Conservation (phyloP, 2,113 vertebrate genomes). For the Actenoides hombroni region DNA sequence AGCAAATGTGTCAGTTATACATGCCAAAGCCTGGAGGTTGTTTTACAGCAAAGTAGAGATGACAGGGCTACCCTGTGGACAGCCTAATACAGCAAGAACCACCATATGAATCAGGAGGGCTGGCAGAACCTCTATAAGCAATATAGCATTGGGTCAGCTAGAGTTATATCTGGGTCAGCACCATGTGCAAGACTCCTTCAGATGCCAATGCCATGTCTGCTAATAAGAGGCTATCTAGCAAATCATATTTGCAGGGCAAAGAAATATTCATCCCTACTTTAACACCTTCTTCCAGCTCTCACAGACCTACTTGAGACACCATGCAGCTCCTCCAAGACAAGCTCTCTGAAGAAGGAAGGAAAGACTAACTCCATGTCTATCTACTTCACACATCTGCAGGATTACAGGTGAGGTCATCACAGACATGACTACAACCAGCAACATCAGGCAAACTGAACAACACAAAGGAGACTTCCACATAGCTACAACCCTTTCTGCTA, state of each 20-base stretch:
- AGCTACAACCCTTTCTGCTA: not conserved
- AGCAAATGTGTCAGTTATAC: not conserved
- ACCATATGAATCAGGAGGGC: not conserved
- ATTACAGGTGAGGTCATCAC: rapidly evolving
- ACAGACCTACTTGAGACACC: not conserved
- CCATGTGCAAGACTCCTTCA: not conserved
- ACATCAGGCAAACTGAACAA: not conserved
- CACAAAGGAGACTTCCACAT: not conserved
- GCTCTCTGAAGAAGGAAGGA: not conserved
- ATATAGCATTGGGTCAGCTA: rapidly evolving
- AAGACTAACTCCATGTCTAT: not conserved
- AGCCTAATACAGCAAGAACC: not conserved
- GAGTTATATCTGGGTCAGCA: not conserved
- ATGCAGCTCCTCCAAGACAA: not conserved
- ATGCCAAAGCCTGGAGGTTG: not conserved
- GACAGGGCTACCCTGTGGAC: not conserved
- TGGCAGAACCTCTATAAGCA: not conserved
- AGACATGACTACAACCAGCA: not conserved
- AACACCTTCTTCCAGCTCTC: not conserved
- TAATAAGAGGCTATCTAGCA: not conserved
- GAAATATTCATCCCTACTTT: not conserved
- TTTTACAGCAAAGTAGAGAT: not conserved
- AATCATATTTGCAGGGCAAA: not conserved
- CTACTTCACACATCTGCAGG: not conserved
- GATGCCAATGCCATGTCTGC: not conserved